Evolutionary conservation across 1,140 invertebrate species (phyloP), one percentile per base, ranked within the genome.

Genomic region (Paraescarpia echinospica): DNA sequence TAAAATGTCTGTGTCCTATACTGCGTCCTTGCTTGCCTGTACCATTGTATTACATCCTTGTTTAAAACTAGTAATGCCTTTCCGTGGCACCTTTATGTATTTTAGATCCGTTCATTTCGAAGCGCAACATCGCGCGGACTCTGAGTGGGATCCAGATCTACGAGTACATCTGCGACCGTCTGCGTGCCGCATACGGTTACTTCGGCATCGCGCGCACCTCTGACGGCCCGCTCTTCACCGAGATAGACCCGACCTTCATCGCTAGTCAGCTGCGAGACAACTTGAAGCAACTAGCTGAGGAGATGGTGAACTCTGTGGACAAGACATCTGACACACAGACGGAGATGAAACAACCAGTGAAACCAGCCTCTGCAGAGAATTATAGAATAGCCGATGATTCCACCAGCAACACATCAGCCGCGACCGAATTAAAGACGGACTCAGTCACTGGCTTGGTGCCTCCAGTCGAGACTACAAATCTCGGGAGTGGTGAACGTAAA

Each of bases 91-190:
- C 41, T 41, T 41, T 4, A 93, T 92, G 35, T 48, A 90, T 91
- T 93, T 59, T 94, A 97, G 96, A 97, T 96, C 97, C 97, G 33
- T 96, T 96, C 94, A 93, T 95, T 34, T 41, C 91, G 22, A 96
- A 96, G 92, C 94, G 96, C 94, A 97, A 97, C 95, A 93, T 97
- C 33, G 95, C 96, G 90, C 93, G 96, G 48, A 95, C 95, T 34
- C 94, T 97, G 31, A 96, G 95, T 90, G 96, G 96, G 91, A 95
- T 94, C 35, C 94, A 94, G 91, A 94, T 96, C 2, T 96, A 96
- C 94, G 96, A 96, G 59, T 97, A 96, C 93, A 96, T 97, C 92
- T 94, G 96, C 35, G 95, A 96, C 33, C 95, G 96, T 34, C 93
- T 97, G 22, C 94, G 95, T 59, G 95, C 94, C 77, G 95, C 96